Base-by-base conservation (phyloP, 2,113 vertebrate species). In the Acinonyx jubatus region DNA sequence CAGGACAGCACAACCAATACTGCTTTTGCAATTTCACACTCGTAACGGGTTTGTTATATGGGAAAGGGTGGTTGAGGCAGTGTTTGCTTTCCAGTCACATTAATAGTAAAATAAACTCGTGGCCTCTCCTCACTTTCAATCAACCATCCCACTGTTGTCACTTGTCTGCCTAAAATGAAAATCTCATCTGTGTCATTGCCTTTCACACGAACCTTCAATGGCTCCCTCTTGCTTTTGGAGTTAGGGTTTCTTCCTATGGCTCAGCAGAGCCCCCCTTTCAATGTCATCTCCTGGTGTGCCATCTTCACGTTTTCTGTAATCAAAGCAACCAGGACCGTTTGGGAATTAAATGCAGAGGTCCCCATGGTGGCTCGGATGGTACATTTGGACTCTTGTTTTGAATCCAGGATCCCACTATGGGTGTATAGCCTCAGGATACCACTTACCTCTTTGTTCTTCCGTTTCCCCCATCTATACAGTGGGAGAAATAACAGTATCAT, bases 1-100 rank as follows among this genome's bases (percentile, higher is more conserved):
- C 41, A 52, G 88, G 88, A 95, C 27, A 88, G 81, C 61, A 91
- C 45, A 74, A 33, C 41, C 74, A 90, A 94, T 93, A 52, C 71
- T 89, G 29, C 71, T 61, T 97, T 96, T 85, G 63, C 68, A 86
- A 76, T 91, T 97, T 98, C 96, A 92, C 45, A 78, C 69, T 74
- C 65, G 73, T 92, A 86, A 81, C 80, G 61, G 50, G 65, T 48
- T 16, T 96, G 33, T 80, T 88, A 52, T 66, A 45, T 87, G 69
- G 48, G 74, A 87, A 90, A 87, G 55, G 29, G 45, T 74, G 33
- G 25, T 55, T 80, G 38, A 23, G 41, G n/a, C 9, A 36, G 63
- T 66, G 38, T 78, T 96, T 86, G 23, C 55, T 95, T 92, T 94
- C 18, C 3, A 68, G 55, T 71, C 31, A 27, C 57, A 65, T 69